Conservation (phyloP, 2,113 vertebrate species). For the Cricetomys ansorgei region DNA sequence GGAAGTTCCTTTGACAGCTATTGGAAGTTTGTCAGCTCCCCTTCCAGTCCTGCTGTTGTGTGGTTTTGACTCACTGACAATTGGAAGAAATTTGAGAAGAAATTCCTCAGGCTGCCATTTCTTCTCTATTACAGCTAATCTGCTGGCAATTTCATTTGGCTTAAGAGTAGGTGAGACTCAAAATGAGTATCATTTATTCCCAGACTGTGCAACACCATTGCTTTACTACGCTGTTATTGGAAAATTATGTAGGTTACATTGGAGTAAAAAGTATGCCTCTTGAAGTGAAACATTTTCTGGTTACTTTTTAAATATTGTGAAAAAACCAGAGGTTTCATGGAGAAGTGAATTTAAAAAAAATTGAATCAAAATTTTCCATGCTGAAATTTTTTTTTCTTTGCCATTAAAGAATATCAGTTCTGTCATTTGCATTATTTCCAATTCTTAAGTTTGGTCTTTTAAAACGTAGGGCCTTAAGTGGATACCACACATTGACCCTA, state of each 20-base stretch:
- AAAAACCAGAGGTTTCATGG: background rate
- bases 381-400: background rate
- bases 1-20: slow-evolving; percentile 65
- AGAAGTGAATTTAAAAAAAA: slow-evolving; percentile 42
- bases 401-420: background rate
- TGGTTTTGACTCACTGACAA: slow-evolving; percentile 78
- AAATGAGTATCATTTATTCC: slow-evolving; percentile 59
- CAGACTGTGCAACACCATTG: slow-evolving; percentile 33
- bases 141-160: slow-evolving; percentile 60
- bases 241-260: slow-evolving; percentile 14
- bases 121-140: slow-evolving; percentile 65
- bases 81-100: slow-evolving; percentile 75
- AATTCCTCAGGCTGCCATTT: slow-evolving; percentile 69
- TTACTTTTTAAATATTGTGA: slow-evolving; percentile 37
- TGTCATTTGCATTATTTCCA: background rate
- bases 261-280: background rate
- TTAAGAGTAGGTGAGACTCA: slow-evolving; percentile 52
- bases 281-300: slow-evolving; percentile 25
- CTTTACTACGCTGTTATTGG: slow-evolving; percentile 40
- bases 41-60: slow-evolving; percentile 45
- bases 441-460: slow-evolving; percentile 20
- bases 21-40: slow-evolving; percentile 63
- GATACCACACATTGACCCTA: background rate
- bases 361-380: slow-evolving; percentile 1
- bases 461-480: background rate